phyloP scores from a whole-genome alignment of 1,140 invertebrate species.

The Panulirus ornatus region DNA sequence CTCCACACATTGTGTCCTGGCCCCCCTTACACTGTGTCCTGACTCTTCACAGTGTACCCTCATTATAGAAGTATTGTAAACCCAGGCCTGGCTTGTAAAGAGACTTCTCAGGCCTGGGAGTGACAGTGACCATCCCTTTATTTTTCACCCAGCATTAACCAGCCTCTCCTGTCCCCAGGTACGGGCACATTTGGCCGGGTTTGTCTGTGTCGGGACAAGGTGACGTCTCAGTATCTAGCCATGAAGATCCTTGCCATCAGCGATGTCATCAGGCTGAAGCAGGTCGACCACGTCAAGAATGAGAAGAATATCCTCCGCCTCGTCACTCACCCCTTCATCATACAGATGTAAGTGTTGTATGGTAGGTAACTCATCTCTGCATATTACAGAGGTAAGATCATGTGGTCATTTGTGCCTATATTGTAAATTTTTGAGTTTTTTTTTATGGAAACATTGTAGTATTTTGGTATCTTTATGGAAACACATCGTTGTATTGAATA shows the following conservation, averaged over 20 bases:
- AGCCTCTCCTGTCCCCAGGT: slow-evolving; percentile 80
- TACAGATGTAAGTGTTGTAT: slow-evolving; percentile 90
- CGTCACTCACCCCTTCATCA: slow-evolving; percentile 95
- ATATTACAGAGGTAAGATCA: not conserved
- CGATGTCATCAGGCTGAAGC: slow-evolving; percentile 94
- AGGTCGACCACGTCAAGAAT: slow-evolving; percentile 96
- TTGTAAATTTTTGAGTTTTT: not conserved
- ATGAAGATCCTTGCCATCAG: slow-evolving; percentile 95
- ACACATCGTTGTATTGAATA: no score
- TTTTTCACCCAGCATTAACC: no score
- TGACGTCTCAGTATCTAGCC: slow-evolving; percentile 88
- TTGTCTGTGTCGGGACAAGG: slow-evolving; percentile 89
- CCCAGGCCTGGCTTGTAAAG: no score
- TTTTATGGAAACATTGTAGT: no score
- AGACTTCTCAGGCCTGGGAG: no score
- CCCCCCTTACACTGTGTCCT: no score
- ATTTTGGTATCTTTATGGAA: no score
- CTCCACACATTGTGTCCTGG: no score
- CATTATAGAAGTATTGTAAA: no score
- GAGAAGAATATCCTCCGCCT: slow-evolving; percentile 90
- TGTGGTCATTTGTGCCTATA: not conserved
- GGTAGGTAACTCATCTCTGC: no score
- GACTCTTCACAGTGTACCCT: no score
- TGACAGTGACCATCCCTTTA: no score
- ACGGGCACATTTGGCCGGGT: slow-evolving; percentile 97